These are phyloP conservation scores for Hemibates koningsi DNA, from an alignment of 2,113 vertebrate genomes.

Conservation along the genomic window DNA sequence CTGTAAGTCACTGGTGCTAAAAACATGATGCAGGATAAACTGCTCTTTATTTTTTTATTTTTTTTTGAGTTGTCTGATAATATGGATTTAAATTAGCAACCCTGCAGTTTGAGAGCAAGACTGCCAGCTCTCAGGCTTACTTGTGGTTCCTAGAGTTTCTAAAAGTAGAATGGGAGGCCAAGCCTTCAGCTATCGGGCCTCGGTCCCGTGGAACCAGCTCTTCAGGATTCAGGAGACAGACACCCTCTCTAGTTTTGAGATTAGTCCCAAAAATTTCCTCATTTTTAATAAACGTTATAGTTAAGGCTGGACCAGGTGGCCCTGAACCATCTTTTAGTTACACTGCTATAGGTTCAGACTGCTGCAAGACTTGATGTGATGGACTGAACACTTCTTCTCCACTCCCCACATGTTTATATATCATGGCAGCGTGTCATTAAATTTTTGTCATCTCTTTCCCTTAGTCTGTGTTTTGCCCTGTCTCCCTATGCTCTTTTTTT, in stretches of 20 bases:
- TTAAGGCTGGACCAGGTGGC: background rate
- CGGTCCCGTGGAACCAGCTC: background rate
- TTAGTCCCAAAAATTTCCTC: rapidly evolving
- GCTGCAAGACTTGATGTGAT: background rate
- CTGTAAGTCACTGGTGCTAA: background rate
- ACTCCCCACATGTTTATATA: background rate
- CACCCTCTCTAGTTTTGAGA: background rate
- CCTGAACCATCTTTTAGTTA: background rate
- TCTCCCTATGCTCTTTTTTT: background rate
- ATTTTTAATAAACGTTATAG: rapidly evolving
- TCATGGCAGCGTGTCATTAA: background rate
- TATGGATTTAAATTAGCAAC: background rate
- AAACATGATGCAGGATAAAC: background rate
- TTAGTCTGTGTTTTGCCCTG: background rate
- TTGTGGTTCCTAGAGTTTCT: background rate
- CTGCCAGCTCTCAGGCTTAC: background rate
- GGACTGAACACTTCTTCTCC: background rate
- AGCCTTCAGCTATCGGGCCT: background rate
- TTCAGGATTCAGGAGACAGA: background rate
- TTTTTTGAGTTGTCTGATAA: background rate
- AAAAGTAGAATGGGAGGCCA: background rate
- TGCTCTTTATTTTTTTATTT: background rate
- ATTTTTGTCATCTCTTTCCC: background rate
- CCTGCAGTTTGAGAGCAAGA: background rate
- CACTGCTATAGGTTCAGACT: background rate